Base-by-base conservation (phyloP, 2,888 invertebrate genomes). In the Limnephilus marmoratus region DNA sequence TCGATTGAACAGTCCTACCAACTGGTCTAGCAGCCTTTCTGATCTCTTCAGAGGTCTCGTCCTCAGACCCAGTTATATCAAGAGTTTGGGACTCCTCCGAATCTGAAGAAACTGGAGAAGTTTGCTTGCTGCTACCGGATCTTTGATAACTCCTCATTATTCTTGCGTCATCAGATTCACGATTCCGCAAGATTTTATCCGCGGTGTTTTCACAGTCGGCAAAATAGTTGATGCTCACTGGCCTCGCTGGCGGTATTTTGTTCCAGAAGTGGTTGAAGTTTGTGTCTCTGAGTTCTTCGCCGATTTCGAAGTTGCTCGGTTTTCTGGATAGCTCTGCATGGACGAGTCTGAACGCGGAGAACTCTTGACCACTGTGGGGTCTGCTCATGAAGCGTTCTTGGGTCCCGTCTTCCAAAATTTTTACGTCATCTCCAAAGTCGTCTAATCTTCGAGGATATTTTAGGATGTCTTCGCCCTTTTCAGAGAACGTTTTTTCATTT, bases 1-100 rank as follows among this genome's bases (percentile, higher is more conserved):
- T 83, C 2, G 85, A 85, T 9, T 86, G 37, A 11, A 31, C 68
- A 9, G 49, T 15, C 45, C 81, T 15, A 31, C 53, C 18, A 29
- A 88, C 81, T 31, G 91, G 81, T 29, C 41, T 12, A 45, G 81
- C 41, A 24, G 11, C 49, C 53, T 49, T 81, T 81, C 49, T 49
- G 1, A n/a, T 83, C 13, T 81, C 34, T 3, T 9, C 45, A 7
- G 29, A 31, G 12, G 90, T 49, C 93, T 96, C 96, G 93, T 96
- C 96, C 94, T 96, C 96, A 0, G 96, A 96, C 9, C 96, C 96
- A 95, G 96, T 96, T 85, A 96, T 96, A 94, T 96, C 96, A 3
- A 96, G 94, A 92, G 96, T 96, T 85, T 96, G 94, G 0, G 96
- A 96, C 92, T 96, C 96, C 93, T 93, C 93, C 12, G 93, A 90